Conservation (phyloP, 2,113 vertebrate species). For the Xiphorhynchus elegans region DNA sequence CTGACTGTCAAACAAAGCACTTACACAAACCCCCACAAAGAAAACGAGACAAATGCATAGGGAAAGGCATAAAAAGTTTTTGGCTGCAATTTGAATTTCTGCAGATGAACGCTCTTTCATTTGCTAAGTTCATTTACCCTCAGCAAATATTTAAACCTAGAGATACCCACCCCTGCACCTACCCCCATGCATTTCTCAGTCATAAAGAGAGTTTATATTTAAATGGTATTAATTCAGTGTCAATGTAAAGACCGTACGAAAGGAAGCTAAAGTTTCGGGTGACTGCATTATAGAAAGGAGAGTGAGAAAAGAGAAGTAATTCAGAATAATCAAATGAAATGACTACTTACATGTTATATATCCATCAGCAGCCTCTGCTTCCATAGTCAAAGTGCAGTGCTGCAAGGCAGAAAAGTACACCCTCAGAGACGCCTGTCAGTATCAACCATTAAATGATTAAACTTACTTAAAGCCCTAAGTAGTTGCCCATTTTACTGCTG, state of each 20-base stretch:
- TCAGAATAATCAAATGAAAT: constrained; percentile 60
- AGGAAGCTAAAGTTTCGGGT: background rate
- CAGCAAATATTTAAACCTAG: background rate
- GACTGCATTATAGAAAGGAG: background rate
- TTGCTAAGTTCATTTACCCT: background rate
- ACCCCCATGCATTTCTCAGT: background rate
- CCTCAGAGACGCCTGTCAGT: constrained; percentile 70
- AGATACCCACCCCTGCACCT: background rate
- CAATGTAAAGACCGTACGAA: background rate
- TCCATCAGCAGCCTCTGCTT: constrained; percentile 91
- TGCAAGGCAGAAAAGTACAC: constrained; percentile 80
- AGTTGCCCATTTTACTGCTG: constrained; percentile 67
- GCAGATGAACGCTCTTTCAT: background rate
- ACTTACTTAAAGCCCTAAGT: constrained; percentile 72
- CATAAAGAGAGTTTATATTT: background rate
- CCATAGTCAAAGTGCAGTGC: constrained; percentile 88
- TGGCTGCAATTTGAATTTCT: background rate
- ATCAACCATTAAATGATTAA: constrained; percentile 74
- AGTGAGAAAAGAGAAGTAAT: background rate
- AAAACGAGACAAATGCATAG: background rate
- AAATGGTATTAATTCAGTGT: background rate
- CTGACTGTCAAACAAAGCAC: background rate
- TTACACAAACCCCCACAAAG: background rate
- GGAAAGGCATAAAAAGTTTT: background rate
- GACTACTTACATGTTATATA: constrained; percentile 91